phyloP scores from a whole-genome alignment of 2,888 invertebrate genomes.

The Horisme vitalbata region DNA sequence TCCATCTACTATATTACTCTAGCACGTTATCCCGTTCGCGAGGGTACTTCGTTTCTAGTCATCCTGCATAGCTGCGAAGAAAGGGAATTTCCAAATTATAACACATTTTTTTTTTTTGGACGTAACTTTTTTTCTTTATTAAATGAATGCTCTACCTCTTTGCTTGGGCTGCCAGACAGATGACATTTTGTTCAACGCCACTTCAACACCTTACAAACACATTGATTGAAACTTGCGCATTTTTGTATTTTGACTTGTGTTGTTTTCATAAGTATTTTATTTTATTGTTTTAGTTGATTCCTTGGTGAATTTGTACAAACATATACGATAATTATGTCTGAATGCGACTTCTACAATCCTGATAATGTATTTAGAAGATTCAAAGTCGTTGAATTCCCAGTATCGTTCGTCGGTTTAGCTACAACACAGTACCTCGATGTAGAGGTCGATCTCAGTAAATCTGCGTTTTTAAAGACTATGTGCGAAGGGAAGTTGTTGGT shows the following conservation, averaged over 20 bases:
- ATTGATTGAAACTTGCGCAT: too few species aligned
- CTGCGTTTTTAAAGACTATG: slow-evolving; percentile 67
- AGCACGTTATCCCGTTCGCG: slow-evolving; percentile 79
- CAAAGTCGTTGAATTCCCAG: slow-evolving; percentile 67
- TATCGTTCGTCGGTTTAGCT: slow-evolving; percentile 62
- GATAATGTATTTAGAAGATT: slow-evolving; percentile 66
- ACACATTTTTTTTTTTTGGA: slow-evolving; percentile 36
- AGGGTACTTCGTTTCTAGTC: slow-evolving; percentile 75
- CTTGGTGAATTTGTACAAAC: slow-evolving; percentile 6
- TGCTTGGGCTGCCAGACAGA: too few species aligned
- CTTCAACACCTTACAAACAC: too few species aligned
- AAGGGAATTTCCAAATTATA: slow-evolving; percentile 63
- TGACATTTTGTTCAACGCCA: too few species aligned
- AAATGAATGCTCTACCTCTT: too few species aligned
- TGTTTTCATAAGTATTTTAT: slow-evolving; percentile 10
- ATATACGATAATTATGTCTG: slow-evolving; percentile 28
- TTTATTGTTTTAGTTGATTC: not conserved
- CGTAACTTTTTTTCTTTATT: too few species aligned
- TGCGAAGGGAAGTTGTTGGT: slow-evolving; percentile 61
- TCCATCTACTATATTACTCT: slow-evolving; percentile 82
- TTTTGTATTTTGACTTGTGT: too few species aligned
- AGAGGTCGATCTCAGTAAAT: slow-evolving; percentile 54
- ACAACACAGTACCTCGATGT: slow-evolving; percentile 56
- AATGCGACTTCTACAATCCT: slow-evolving; percentile 52
- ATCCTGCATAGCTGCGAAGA: slow-evolving; percentile 59